phyloP scores from a whole-genome alignment of 2,113 vertebrate species.

The Psittacula cyanocephala region DNA sequence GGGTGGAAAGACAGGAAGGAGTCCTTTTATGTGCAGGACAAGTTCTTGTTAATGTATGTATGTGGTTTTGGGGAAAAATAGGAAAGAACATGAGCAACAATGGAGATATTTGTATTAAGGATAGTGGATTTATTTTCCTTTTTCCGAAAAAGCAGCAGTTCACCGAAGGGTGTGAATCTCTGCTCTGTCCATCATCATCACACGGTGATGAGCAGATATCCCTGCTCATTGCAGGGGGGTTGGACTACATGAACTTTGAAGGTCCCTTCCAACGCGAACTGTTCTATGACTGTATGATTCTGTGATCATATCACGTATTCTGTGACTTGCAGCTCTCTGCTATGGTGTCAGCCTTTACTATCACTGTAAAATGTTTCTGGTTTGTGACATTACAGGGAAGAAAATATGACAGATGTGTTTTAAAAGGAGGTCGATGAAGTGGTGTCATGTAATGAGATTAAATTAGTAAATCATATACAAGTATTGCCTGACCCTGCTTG shows the following conservation, averaged over 20 bases:
- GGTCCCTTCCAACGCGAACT: background rate
- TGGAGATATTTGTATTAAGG: background rate
- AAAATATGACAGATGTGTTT: background rate
- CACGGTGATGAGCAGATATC: background rate
- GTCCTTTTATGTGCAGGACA: background rate
- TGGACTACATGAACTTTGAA: background rate
- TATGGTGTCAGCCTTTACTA: background rate
- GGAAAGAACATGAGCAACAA: background rate
- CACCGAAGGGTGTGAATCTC: rapidly evolving
- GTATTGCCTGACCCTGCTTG: background rate
- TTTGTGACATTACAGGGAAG: background rate
- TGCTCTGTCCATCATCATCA: background rate
- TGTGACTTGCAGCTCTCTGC: background rate
- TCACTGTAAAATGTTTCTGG: background rate
- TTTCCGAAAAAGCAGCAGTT: background rate
- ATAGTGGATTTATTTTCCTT: background rate
- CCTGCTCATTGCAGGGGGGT: background rate
- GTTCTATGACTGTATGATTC: background rate
- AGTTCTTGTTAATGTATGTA: background rate
- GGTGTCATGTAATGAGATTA: background rate
- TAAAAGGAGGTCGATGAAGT: background rate
- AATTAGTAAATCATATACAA: background rate
- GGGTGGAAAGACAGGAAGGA: background rate
- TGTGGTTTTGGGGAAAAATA: rapidly evolving
- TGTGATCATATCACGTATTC: background rate